Evolutionary conservation across 2,113 vertebrate genomes (phyloP).

Genomic region (Melanerpes formicivorus): DNA sequence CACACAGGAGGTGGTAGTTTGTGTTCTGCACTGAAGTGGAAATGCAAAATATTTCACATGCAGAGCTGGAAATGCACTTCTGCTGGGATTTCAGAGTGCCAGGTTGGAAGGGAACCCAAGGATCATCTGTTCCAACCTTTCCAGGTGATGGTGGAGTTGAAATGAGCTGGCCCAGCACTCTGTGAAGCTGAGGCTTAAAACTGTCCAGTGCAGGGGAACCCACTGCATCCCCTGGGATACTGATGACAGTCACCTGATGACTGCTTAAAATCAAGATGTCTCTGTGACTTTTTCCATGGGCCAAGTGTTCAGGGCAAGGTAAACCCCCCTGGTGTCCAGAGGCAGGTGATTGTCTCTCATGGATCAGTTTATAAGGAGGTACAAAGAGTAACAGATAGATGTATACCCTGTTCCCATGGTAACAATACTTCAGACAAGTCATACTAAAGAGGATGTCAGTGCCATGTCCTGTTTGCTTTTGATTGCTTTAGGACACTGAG

Average conservation of each 20-base stretch:
- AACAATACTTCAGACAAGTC: neutral
- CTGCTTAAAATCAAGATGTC: neutral
- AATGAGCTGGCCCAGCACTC: no score
- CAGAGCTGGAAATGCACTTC: neutral
- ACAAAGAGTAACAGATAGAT: neutral
- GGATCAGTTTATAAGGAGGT: neutral
- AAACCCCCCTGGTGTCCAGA: neutral
- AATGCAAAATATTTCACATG: neutral
- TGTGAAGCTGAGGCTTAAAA: no score
- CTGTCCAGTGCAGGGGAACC: no score
- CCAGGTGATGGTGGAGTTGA: no score
- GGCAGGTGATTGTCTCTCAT: neutral
- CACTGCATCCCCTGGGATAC: no score
- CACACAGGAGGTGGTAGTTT: neutral
- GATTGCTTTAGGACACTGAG: neutral
- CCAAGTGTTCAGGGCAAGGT: neutral
- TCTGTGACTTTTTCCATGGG: neutral
- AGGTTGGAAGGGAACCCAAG: no score
- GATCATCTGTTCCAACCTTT: no score
- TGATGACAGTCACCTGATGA: neutral
- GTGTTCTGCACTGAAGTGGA: neutral
- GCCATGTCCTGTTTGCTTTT: neutral
- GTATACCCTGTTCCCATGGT: slow-evolving; percentile 2
- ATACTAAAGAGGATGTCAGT: neutral
- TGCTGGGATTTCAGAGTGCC: neutral